A percentile compares a stretch with the other conserved stretches of the same genome.
phyloP scores from a whole-genome alignment of 2,113 vertebrate species.

The Melanotaenia duboulayi region DNA sequence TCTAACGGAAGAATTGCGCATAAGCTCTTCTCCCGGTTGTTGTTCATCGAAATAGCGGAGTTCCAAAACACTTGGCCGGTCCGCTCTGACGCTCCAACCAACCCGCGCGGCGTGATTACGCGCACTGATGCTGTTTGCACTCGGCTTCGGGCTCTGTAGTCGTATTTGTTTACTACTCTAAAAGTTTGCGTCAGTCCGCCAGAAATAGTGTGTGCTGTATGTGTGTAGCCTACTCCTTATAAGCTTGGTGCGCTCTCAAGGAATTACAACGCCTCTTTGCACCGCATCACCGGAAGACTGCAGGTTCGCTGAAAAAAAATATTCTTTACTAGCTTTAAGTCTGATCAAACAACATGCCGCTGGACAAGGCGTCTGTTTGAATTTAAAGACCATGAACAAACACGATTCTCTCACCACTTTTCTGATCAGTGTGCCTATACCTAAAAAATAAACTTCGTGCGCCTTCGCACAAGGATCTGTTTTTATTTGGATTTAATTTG shows the following conservation, averaged over 20 bases:
- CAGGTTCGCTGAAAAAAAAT: neutral
- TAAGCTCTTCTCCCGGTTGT: slow-evolving; percentile 41
- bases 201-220: neutral
- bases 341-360: too few relatives aligned
- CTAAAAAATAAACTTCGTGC: too few relatives aligned
- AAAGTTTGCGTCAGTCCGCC: slow-evolving; percentile 25
- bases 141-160: neutral
- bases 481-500: neutral
- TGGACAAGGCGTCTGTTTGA: too few relatives aligned
- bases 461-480: neutral
- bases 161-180: slow-evolving; percentile 48
- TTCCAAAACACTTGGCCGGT: slow-evolving; percentile 8
- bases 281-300: neutral
- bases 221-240: neutral
- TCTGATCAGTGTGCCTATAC: too few relatives aligned
- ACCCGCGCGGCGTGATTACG: slow-evolving; percentile 35
- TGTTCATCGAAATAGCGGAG: slow-evolving; percentile 61
- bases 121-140: slow-evolving; percentile 34
- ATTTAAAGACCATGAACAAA: too few relatives aligned
- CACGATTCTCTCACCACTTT: too few relatives aligned
- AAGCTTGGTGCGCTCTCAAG: neutral
- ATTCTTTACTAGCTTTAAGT: neutral
- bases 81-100: slow-evolving; percentile 40
- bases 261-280: slow-evolving; percentile 10
- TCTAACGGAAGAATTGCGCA: slow-evolving; percentile 49